phyloP scores from a whole-genome alignment of 1,140 invertebrate species.

The Ceratitis capitata region DNA sequence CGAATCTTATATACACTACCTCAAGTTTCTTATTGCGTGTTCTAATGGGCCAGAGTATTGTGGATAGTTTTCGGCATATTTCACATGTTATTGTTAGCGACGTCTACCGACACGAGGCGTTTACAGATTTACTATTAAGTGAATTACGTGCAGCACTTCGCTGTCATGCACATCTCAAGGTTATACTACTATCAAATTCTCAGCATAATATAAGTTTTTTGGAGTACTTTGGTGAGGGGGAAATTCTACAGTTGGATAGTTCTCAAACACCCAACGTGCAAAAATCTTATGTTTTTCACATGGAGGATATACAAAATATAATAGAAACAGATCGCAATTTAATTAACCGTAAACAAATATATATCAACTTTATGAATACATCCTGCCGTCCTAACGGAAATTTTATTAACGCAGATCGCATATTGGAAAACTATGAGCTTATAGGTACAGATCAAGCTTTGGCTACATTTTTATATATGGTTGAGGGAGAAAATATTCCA shows the following conservation, averaged over 20 bases:
- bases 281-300: slow-evolving; percentile 34
- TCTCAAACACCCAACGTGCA: slow-evolving; percentile 39
- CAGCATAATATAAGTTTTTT: slow-evolving; percentile 41
- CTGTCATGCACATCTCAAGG: slow-evolving; percentile 76
- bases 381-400: not conserved
- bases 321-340: slow-evolving; percentile 41
- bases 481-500: slow-evolving; percentile 73
- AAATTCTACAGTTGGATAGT: slow-evolving; percentile 41
- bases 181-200: slow-evolving; percentile 83
- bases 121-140: slow-evolving; percentile 90
- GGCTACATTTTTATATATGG: slow-evolving; percentile 73
- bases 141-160: slow-evolving; percentile 80
- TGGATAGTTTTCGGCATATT: slow-evolving; percentile 68
- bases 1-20: slow-evolving; percentile 54
- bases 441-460: slow-evolving; percentile 67
- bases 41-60: slow-evolving; percentile 44
- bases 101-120: slow-evolving; percentile 91
- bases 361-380: not conserved
- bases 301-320: slow-evolving; percentile 35
- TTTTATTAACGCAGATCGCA: slow-evolving; percentile 48
- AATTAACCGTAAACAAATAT: not conserved
- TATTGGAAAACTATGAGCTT: slow-evolving; percentile 53
- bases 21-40: slow-evolving; percentile 52
- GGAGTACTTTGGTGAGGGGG: slow-evolving; percentile 51
- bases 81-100: slow-evolving; percentile 93